Percentiles rank a stretch among this genome's conserved stretches.
These are phyloP conservation scores for Planococcus citri DNA, from an alignment of 1,140 invertebrate genomes.

Conservation along the genomic window DNA sequence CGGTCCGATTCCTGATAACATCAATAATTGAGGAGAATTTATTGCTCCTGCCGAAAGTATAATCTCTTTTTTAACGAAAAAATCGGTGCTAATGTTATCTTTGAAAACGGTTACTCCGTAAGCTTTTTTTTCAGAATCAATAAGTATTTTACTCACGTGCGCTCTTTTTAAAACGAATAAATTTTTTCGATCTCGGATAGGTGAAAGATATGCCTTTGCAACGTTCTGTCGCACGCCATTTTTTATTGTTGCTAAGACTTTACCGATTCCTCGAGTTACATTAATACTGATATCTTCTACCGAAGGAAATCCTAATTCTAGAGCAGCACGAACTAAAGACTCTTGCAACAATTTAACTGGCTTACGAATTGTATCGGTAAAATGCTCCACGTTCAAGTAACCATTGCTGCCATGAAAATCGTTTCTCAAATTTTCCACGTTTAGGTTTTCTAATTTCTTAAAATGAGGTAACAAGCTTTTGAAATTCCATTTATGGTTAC, in stretches of 20 bases:
- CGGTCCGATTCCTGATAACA: conserved; percentile 57
- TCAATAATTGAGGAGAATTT: conserved; percentile 80
- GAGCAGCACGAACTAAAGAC: conserved; percentile 43
- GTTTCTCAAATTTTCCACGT: conserved; percentile 31
- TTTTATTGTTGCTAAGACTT: conserved; percentile 37
- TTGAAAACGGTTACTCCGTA: conserved; percentile 58
- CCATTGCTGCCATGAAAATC: conserved; percentile 41
- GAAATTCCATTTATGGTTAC: conserved; percentile 48
- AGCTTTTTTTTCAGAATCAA: conserved; percentile 53
- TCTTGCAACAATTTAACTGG: conserved; percentile 41
- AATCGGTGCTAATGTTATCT: conserved; percentile 41
- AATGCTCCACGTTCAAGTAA: conserved; percentile 51
- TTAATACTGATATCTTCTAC: conserved; percentile 44
- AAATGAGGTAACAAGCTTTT: conserved; percentile 69
- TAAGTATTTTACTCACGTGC: conserved; percentile 50
- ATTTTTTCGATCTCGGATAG: conserved; percentile 45
- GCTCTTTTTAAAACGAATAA: conserved; percentile 48
- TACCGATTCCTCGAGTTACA: conserved; percentile 48
- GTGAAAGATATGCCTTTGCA: conserved; percentile 64
- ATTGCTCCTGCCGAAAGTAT: conserved; percentile 62
- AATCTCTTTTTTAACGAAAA: conserved; percentile 62
- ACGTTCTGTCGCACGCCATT: conserved; percentile 49
- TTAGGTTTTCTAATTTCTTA: conserved; percentile 47
- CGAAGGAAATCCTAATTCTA: conserved; percentile 40
- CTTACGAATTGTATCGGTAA: conserved; percentile 47